These are phyloP conservation scores for Cyphomyrus plagiostoma DNA, from an alignment of 2,113 vertebrate genomes.

Conservation along the genomic window DNA sequence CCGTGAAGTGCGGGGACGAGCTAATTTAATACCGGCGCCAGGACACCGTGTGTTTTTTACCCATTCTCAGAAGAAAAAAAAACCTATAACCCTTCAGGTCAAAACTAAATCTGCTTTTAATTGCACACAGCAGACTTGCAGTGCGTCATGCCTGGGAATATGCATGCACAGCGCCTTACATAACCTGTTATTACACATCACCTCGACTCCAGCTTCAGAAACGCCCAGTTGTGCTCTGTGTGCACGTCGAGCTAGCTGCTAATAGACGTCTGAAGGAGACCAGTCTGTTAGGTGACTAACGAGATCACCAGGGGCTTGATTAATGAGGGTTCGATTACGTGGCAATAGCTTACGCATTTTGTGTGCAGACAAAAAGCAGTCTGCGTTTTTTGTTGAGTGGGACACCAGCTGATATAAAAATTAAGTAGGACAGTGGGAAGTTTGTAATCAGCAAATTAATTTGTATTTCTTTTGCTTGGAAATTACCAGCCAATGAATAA, in stretches of 20 bases:
- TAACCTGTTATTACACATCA: neutral
- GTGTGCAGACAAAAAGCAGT: neutral
- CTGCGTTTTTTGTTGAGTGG: neutral
- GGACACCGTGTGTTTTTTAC: neutral
- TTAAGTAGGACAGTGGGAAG: neutral
- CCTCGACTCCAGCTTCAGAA: neutral
- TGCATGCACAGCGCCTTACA: neutral
- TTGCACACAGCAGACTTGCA: neutral
- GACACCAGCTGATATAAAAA: neutral
- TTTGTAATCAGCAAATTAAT: neutral
- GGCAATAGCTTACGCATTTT: neutral
- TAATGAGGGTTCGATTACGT: neutral
- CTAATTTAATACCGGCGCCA: neutral
- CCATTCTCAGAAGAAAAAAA: neutral
- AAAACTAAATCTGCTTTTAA: slow-evolving; percentile 11
- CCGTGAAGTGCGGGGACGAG: neutral
- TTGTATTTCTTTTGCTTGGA: neutral
- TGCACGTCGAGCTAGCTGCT: neutral
- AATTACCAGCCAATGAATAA: neutral
- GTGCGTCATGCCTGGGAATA: neutral
- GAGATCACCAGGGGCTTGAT: neutral
- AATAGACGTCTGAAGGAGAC: neutral
- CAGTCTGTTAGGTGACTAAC: neutral
- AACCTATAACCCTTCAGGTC: neutral
- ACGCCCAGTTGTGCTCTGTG: neutral